Evolutionary conservation across 2,113 vertebrate species (phyloP).

Genomic region (Diphyllodes magnificus): DNA sequence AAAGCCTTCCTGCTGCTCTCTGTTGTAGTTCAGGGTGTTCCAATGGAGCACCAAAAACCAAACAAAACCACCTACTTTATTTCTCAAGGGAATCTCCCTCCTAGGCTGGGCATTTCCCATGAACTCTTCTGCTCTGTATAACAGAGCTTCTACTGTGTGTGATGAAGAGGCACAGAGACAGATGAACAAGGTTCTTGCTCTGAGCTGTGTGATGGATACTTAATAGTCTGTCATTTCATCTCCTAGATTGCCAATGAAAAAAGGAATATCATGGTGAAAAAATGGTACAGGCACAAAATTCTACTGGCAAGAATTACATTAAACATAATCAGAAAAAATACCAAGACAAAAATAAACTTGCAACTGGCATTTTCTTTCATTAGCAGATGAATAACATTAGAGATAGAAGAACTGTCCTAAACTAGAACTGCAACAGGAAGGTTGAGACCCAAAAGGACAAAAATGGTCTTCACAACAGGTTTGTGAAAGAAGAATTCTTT

Average conservation of each 20-base stretch:
- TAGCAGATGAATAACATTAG: background rate
- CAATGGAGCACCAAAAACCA: background rate
- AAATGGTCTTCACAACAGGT: background rate
- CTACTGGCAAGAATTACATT: background rate
- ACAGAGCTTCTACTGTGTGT: background rate
- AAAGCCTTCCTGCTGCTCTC: background rate
- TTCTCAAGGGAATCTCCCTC: background rate
- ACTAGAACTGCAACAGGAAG: background rate
- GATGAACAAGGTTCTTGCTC: background rate
- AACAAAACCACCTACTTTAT: constrained; percentile 3
- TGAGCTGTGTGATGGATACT: background rate
- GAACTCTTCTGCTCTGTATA: background rate
- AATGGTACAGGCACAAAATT: background rate
- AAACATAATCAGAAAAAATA: background rate
- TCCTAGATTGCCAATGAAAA: background rate
- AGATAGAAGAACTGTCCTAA: background rate
- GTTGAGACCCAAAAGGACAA: background rate
- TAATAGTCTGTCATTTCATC: background rate
- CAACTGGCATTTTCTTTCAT: background rate
- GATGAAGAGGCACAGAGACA: background rate
- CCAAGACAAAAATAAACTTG: background rate
- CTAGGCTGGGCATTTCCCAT: background rate
- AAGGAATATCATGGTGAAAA: background rate
- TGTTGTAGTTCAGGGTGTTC: background rate
- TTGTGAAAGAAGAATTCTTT: background rate